Base-by-base conservation (phyloP, 1,140 invertebrate genomes). In the Triops cancriformis region DNA sequence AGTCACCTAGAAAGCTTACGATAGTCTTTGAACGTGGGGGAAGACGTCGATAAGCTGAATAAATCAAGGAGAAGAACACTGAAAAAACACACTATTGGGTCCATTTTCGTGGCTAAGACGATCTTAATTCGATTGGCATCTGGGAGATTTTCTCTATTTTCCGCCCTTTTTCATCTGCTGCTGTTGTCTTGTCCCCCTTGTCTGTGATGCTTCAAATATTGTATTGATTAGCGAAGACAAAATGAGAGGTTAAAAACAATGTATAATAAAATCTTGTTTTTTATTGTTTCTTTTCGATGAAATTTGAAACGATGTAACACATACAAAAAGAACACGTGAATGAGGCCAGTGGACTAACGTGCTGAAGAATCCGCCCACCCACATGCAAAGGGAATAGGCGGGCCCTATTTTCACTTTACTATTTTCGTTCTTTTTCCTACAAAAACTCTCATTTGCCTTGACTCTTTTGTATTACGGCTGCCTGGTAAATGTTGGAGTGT, bases 131-230 rank as follows among this genome's bases (percentile, higher is more conserved):
- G 23, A 23, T 18, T 64, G 51, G 51, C 51, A 64, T 64, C 51
- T 64, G 23, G 18, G n/a, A 64, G 14, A 64, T 64, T 64, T 64
- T 23, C 18, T 64, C 51, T 64, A 64, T 64, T 64, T 64, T 64
- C 18, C 51, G n/a, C 51, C 31, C 31, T 37, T 37, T 64, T 64
- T 23, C 51, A 64, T 23, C 51, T 7, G 51, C 51, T 23, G 51
- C 9, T 64, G 51, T 64, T 64, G 51, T 64, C 51, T 64, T 64
- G 51, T 64, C 51, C 51, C 51, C 45, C 51, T 23, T 64, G 51
- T 64, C 51, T 64, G 51, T 64, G 51, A 64, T 64, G 51, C 51
- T 64, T 64, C 5, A 18, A 64, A 18, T 64, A n/a, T 64, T 64
- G 14, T n/a, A 18, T 64, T 18, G 51, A n/a, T 64, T 64, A n/a